Evolutionary conservation across 30 jellyfish, hydroid and myxozoan genomes (phyloP), one percentile per base, ranked within the genome.

Genomic region (Nemopilema nomurai): DNA sequence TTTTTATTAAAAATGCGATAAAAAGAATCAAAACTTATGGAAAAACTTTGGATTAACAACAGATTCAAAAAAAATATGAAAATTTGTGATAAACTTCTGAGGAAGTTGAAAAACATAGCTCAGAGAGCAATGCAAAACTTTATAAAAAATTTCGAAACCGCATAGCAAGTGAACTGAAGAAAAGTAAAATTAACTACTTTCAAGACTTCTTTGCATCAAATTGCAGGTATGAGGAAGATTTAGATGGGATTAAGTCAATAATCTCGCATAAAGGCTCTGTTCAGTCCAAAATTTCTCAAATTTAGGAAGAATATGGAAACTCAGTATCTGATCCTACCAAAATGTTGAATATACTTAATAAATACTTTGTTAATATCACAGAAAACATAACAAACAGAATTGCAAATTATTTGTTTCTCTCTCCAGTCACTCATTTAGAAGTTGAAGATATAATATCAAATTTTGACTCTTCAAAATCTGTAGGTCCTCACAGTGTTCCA

Each of bases 401-500:
- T 31, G 71, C 83, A 28, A 72, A 49, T 9, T 20, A 29, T 1
- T 67, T 50, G 21, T 30, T 75, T 32, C 41, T 23, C 85, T 52
- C 85, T 17, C 16, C 85, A 75, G 72, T 75, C 50, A 29, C 85
- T 70, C 63, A 70, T 70, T 24, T 24, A 27, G 63, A 28, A 70
- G 63, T 70, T 20, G 27, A 70, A 70, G 80, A 70, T 24, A 28
- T 24, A 19, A 88, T 52, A 91, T 49, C 74, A 18, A 82, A 50
- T 63, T 51, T 53, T 71, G 33, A 31, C 62, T 71, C 74, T 9
- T 18, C 87, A 16, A 51, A 71, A 71, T 20, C 67, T 30, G 52
- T 28, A 26, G 77, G 84, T 9, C 82, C 90, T 17, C 76, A 51
- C 51, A 81, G 79, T 74, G 31, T 51, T 51, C 86, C 86, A 71